phyloP scores from a whole-genome alignment of 2,888 invertebrate genomes.

The Sphinx pinastri region DNA sequence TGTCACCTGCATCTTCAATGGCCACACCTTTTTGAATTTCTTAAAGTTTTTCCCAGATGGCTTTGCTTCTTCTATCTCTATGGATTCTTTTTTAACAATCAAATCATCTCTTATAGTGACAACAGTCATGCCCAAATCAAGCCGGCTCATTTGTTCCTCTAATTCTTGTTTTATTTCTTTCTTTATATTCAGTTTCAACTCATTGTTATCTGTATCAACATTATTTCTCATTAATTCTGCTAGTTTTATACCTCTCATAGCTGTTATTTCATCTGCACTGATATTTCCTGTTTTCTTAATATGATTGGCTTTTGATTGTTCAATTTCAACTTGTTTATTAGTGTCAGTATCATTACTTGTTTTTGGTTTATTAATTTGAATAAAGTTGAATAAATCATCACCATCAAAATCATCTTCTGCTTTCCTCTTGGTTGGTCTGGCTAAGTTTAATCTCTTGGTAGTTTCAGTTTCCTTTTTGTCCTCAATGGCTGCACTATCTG shows the following conservation, averaged over 20 bases:
- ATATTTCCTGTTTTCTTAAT: slow-evolving; percentile 38
- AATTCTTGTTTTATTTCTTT: slow-evolving; percentile 61
- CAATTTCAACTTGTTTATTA: slow-evolving; percentile 30
- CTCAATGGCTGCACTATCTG: slow-evolving; percentile 40
- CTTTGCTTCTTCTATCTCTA: slow-evolving; percentile 46
- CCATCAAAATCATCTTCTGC: slow-evolving; percentile 57
- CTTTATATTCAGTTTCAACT: slow-evolving; percentile 47
- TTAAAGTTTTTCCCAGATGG: slow-evolving; percentile 66
- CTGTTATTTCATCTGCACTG: slow-evolving; percentile 52
- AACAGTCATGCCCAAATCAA: slow-evolving; percentile 68
- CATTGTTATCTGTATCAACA: slow-evolving; percentile 39
- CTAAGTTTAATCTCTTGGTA: slow-evolving; percentile 61
- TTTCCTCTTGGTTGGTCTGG: slow-evolving; percentile 67
- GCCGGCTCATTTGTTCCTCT: slow-evolving; percentile 61
- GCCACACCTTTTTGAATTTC: slow-evolving; percentile 79
- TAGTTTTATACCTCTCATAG: slow-evolving; percentile 68
- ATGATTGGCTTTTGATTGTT: slow-evolving; percentile 30
- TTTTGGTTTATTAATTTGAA: slow-evolving; percentile 46
- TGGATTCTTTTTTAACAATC: slow-evolving; percentile 68
- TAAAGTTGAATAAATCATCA: slow-evolving; percentile 73
- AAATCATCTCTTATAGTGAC: slow-evolving; percentile 63
- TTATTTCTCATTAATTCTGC: slow-evolving; percentile 62
- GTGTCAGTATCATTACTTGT: slow-evolving; percentile 48
- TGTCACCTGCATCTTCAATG: slow-evolving; percentile 65
- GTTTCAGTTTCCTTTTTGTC: slow-evolving; percentile 35